Base-by-base conservation (phyloP, 2,113 vertebrate species). In the Paedocypris sp. region DNA sequence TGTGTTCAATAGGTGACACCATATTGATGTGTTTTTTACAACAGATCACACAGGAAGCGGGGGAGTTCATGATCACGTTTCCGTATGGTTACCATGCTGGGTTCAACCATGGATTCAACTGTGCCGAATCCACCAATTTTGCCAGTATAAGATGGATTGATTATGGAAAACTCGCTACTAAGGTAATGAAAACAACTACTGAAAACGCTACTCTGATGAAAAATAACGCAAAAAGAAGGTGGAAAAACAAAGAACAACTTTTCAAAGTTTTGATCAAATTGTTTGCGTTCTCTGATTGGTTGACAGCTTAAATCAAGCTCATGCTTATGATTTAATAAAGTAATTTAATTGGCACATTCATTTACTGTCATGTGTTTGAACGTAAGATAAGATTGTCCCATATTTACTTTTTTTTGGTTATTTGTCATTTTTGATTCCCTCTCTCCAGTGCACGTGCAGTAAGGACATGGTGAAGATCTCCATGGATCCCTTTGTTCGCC, bases 101-200 rank as follows among this genome's bases (percentile, higher is more conserved):
- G 45, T 99, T 96, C 82, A 99, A 99, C 76, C 95, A 99, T 63
- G 95, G 94, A 57, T 99, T 96, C 83, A 99, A 99, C 79, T 99
- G 95, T 77, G 95, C 94, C 0, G 95, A 99, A 66, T 99, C 95
- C 70, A 98, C 91, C 65, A 99, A 99, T 78, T 99, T 99, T 77
- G 95, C 95, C 68, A 90, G 88, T 11, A 60, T 97, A 45, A 86
- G 93, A 71, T 99, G 95, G 95, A 95, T 99, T 73, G 90, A 99
- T 83, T 99, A 98, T 64, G 95, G 95, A 63, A 99, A 98, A 75
- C 78, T 90, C 50, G 92, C 94, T 18, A 84, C 82, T 10, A 83
- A 87, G 85, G 85, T 82, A 90, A 10, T 38, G 2, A 41, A 1
- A 88, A 35, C 4, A 19, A 12, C 12, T 9, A n/a, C n/a, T 51